Percentiles rank a stretch among this genome's conserved stretches.
Evolutionary conservation across 1,140 invertebrate genomes (phyloP).

Genomic region (Papilio machaon): DNA sequence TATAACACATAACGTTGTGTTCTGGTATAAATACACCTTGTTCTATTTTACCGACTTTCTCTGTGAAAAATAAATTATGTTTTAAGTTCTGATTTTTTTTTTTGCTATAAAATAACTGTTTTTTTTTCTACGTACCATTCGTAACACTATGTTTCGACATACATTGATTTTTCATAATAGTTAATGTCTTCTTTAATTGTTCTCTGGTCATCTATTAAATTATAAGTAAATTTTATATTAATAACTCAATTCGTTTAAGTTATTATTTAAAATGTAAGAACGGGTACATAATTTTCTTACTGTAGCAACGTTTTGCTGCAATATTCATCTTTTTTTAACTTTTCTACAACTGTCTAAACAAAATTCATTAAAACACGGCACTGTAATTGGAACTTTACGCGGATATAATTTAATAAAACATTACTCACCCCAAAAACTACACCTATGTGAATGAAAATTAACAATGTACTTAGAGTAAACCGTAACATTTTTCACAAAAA

Average conservation of each 20-base stretch:
- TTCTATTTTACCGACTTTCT: slow-evolving; percentile 62
- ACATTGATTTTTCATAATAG: slow-evolving; percentile 68
- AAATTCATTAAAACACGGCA: too few relatives aligned
- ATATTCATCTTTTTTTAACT: too few relatives aligned
- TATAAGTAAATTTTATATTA: too few relatives aligned
- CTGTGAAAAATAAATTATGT: not conserved
- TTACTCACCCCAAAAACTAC: slow-evolving; percentile 25
- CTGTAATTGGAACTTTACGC: not conserved
- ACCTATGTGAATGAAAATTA: slow-evolving; percentile 10
- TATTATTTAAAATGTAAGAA: too few relatives aligned
- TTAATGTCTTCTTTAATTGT: slow-evolving; percentile 68
- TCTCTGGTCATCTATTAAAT: slow-evolving; percentile 61
- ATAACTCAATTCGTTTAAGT: too few relatives aligned
- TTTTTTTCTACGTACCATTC: slow-evolving; percentile 56
- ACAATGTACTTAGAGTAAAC: slow-evolving; percentile 25
- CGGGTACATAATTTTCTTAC: too few relatives aligned
- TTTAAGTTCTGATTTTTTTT: not conserved
- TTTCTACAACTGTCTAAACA: too few relatives aligned
- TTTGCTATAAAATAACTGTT: not conserved
- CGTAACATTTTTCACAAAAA: slow-evolving; percentile 3
- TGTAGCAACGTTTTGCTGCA: too few relatives aligned
- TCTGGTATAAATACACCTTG: slow-evolving; percentile 69
- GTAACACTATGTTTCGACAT: slow-evolving; percentile 67
- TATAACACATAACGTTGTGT: slow-evolving; percentile 70
- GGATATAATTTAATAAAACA: not conserved